These are phyloP conservation scores for Vesta saturnalis DNA, from an alignment of 2,888 invertebrate species.

Conservation along the genomic window DNA sequence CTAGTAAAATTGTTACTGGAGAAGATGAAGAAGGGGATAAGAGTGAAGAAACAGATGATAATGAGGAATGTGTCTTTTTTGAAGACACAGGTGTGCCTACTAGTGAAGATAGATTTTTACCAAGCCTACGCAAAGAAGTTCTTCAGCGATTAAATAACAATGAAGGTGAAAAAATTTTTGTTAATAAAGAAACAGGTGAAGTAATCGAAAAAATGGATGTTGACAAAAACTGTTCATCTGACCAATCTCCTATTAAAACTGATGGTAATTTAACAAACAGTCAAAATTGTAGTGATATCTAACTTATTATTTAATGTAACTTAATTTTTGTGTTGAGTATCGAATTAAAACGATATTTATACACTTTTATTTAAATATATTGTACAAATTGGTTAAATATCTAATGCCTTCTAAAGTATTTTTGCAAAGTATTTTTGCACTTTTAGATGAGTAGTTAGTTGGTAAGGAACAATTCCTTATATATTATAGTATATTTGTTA, in stretches of 20 bases:
- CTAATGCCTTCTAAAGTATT: slow-evolving; percentile 56
- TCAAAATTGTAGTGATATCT: slow-evolving; percentile 28
- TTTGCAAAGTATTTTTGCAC: slow-evolving; percentile 62
- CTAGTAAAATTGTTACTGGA: slow-evolving; percentile 62
- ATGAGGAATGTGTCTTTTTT: slow-evolving; percentile 48
- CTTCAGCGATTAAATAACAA: slow-evolving; percentile 56
- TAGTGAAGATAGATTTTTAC: slow-evolving; percentile 48
- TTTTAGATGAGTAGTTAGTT: slow-evolving; percentile 34
- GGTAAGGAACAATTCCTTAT: slow-evolving; percentile 28
- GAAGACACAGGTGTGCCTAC: slow-evolving; percentile 49
- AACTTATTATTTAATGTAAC: slow-evolving; percentile 22
- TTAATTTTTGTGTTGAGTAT: slow-evolving; percentile 19
- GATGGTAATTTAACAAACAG: slow-evolving; percentile 25
- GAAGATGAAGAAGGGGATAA: slow-evolving; percentile 45
- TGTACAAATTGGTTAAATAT: slow-evolving; percentile 47
- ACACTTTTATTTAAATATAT: slow-evolving; percentile 33
- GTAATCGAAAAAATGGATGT: slow-evolving; percentile 50
- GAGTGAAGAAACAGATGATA: slow-evolving; percentile 38
- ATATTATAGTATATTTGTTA: slow-evolving; percentile 48
- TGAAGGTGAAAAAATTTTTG: slow-evolving; percentile 59
- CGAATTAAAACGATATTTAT: slow-evolving; percentile 11
- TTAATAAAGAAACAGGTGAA: slow-evolving; percentile 61
- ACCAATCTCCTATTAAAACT: slow-evolving; percentile 21
- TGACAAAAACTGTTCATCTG: slow-evolving; percentile 14
- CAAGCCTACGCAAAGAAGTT: slow-evolving; percentile 48